Evolutionary conservation across 2,888 invertebrate species (phyloP).

Genomic region (Caenorhabditis afra): DNA sequence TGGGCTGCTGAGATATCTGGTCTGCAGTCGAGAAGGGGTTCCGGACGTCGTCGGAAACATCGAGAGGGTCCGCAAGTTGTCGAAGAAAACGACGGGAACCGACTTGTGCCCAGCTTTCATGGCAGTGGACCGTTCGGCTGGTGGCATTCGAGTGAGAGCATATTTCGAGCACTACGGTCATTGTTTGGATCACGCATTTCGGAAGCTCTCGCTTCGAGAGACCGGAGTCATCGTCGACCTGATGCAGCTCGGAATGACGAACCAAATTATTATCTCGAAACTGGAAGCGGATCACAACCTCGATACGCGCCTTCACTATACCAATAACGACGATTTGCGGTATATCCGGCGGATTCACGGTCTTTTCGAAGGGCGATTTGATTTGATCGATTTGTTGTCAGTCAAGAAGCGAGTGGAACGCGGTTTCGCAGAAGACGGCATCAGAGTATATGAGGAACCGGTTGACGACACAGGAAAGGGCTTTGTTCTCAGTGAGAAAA

Average conservation of each 20-base stretch:
- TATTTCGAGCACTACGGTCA: slow-evolving; percentile 2
- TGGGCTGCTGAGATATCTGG: no score
- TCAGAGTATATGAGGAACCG: not conserved
- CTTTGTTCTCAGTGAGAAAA: no score
- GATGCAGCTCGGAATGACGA: not conserved
- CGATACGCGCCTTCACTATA: not conserved
- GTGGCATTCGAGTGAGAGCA: not conserved
- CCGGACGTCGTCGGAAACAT: no score
- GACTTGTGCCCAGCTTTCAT: not conserved
- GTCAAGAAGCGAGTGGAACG: not conserved
- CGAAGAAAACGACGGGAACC: not conserved
- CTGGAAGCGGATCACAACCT: not conserved
- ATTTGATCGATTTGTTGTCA: not conserved
- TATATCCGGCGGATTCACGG: not conserved
- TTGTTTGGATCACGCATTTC: not conserved
- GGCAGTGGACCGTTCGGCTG: not conserved
- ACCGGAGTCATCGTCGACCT: not conserved
- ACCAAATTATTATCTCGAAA: not conserved
- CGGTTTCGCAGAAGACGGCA: not conserved
- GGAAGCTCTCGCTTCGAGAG: not conserved
- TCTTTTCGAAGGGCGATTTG: not conserved
- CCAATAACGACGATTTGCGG: not conserved
- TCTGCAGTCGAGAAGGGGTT: no score
- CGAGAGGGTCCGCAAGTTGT: not conserved
- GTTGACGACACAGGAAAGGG: no score